These are phyloP conservation scores for Geococcyx californianus DNA, from an alignment of 2,113 vertebrate species.

Conservation along the genomic window DNA sequence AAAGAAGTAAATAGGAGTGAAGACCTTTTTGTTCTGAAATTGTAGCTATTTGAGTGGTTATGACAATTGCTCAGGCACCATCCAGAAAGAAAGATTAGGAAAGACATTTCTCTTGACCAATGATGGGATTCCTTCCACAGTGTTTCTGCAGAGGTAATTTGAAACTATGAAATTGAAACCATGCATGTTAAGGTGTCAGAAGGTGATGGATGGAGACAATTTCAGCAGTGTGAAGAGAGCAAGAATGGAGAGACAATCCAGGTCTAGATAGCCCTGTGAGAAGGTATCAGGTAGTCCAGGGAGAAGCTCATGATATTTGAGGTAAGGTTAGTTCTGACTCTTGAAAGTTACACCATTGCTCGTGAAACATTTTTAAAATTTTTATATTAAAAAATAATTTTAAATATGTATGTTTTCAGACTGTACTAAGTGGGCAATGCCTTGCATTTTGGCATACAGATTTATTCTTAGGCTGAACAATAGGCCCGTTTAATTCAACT, in stretches of 20 bases:
- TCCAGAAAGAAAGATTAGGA: neutral
- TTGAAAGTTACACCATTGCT: neutral
- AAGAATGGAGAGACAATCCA: neutral
- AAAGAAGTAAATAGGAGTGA: neutral
- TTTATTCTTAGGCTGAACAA: neutral
- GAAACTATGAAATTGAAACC: neutral
- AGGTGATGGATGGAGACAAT: neutral
- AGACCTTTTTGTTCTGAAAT: neutral
- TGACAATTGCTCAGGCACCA: neutral
- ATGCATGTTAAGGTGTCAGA: neutral
- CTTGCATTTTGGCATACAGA: neutral
- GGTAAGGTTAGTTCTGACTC: neutral
- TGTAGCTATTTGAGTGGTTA: neutral
- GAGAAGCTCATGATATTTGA: neutral
- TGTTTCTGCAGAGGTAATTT: neutral
- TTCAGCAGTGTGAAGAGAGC: neutral
- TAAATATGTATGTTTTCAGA: neutral
- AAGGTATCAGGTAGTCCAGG: neutral
- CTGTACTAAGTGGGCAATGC: neutral
- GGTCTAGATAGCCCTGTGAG: neutral
- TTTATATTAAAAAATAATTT: slow-evolving; percentile 24
- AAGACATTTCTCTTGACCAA: neutral
- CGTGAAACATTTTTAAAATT: neutral
- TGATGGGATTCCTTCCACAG: neutral
- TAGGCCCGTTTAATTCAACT: neutral